Evolutionary conservation across 2,113 vertebrate species (phyloP).

Genomic region (Haemorhous mexicanus): DNA sequence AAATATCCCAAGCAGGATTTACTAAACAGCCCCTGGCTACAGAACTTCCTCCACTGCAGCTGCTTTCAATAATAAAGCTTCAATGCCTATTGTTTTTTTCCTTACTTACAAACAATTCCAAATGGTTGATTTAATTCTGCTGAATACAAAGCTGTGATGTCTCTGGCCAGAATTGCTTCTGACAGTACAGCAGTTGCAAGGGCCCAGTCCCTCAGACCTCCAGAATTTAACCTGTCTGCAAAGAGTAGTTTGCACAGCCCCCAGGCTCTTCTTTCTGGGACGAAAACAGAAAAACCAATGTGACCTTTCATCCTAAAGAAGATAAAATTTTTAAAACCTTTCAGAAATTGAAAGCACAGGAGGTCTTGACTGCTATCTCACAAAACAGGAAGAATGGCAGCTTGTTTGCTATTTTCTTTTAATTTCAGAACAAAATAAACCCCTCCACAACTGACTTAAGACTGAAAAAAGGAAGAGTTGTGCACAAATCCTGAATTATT

Average conservation of each 20-base stretch:
- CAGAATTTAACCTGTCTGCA: not conserved
- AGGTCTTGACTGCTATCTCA: not conserved
- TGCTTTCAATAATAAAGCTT: conserved; percentile 44
- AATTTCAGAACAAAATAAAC: not conserved
- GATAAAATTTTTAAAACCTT: not conserved
- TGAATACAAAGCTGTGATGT: not conserved
- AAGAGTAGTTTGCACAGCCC: not conserved
- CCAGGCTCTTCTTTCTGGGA: not conserved
- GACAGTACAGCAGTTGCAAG: not conserved
- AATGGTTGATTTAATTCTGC: conserved; percentile 29
- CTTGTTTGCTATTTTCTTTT: not conserved
- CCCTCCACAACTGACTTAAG: not conserved
- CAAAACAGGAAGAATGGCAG: not conserved
- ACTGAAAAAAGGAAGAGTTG: not conserved
- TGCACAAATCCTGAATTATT: not conserved
- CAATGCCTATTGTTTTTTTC: conserved; percentile 48
- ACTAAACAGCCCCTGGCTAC: not conserved
- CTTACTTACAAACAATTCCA: conserved; percentile 10
- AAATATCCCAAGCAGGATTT: not conserved
- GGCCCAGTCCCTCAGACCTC: not conserved
- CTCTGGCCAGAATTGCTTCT: conserved; percentile 17
- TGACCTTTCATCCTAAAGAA: not conserved
- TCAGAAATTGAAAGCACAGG: not conserved
- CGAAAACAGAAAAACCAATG: not conserved
- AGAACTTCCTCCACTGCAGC: conserved; percentile 30